Base-by-base conservation (phyloP, 2,888 invertebrate species). In the Agrochola macilenta region DNA sequence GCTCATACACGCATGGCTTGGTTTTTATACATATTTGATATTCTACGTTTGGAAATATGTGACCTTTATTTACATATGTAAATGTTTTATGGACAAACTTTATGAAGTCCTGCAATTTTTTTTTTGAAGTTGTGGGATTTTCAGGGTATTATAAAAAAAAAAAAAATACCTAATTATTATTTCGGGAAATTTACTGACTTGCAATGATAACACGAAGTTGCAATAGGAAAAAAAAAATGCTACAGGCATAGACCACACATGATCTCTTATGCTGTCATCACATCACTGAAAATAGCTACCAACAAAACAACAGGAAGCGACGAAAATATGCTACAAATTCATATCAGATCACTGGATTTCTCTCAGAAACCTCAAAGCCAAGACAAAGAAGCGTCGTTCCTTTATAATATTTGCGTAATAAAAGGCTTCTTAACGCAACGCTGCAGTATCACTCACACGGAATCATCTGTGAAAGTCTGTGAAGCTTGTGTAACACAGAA, bases 381-480 rank as follows among this genome's bases (percentile, higher is more conserved):
- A 63, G 66, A 83, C 61, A 63, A 83, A 81, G 71, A 58, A 63
- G 66, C 46, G 43, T 43, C 58, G 61, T 49, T 54, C 46, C 63
- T 84, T 64, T 79, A 79, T 70, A 68, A 74, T 30, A 84, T 74
- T 84, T 68, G 30, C 26, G 14, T 60, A 46, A 74, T 79, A 74
- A 74, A 82, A 84, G 70, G 63, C 35, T 74, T 71, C 60, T 54
- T 39, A 8, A 68, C 80, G 39, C 79, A 68, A 58, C 64, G 80
- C 46, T 57, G 58, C 65, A 73, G 68, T 84, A 74, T 84, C 69
- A 69, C 69, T 81, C 69, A 54, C 58, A 63, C 17, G 68, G 68
- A 82, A 70, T 84, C 80, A 79, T 64, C 58, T 70, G 30, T 39
- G 39, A 39, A 39, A 39, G 39, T 39, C 39, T 39, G 39, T 64